These are phyloP conservation scores for Eupeodes corollae DNA, from an alignment of 1,140 invertebrate genomes.

Conservation along the genomic window DNA sequence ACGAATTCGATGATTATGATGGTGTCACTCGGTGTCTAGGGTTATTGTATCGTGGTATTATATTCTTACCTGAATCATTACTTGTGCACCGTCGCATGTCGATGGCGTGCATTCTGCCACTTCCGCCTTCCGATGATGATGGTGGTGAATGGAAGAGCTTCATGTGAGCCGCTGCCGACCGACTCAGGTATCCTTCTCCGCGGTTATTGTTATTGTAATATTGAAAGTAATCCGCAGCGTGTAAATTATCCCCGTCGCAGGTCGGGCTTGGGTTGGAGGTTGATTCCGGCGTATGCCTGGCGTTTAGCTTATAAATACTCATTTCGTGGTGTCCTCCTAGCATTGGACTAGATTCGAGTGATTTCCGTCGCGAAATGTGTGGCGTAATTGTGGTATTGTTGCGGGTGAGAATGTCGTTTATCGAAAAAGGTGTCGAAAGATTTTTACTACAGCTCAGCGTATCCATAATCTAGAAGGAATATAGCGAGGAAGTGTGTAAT, in stretches of 20 bases:
- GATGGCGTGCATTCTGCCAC: slow-evolving; percentile 14
- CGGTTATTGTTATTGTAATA: not conserved
- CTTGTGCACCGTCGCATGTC: slow-evolving; percentile 36
- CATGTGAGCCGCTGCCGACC: slow-evolving; percentile 6
- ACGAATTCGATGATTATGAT: not conserved
- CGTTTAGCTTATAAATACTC: slow-evolving; percentile 16
- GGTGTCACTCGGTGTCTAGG: not conserved
- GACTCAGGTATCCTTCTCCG: not conserved
- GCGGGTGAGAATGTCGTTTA: slow-evolving; percentile 60
- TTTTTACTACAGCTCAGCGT: slow-evolving; percentile 11
- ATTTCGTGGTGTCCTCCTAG: slow-evolving; percentile 10
- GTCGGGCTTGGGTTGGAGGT: slow-evolving; percentile 4
- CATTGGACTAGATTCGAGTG: not conserved
- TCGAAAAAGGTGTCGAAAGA: slow-evolving; percentile 56
- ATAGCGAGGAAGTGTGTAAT: too few species aligned
- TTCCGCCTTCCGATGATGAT: slow-evolving; percentile 6
- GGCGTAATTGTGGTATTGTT: slow-evolving; percentile 22
- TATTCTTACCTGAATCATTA: slow-evolving; percentile 34
- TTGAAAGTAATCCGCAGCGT: not conserved
- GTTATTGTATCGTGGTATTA: not conserved
- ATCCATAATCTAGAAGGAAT: too few species aligned
- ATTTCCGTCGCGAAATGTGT: slow-evolving; percentile 8
- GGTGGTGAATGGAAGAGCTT: slow-evolving; percentile 8
- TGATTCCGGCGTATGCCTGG: not conserved
- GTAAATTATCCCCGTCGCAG: not conserved